Percentiles rank a stretch among this genome's conserved stretches.
Evolutionary conservation across 2,113 vertebrate species (phyloP).

Genomic region (Melanostigma gelatinosum): DNA sequence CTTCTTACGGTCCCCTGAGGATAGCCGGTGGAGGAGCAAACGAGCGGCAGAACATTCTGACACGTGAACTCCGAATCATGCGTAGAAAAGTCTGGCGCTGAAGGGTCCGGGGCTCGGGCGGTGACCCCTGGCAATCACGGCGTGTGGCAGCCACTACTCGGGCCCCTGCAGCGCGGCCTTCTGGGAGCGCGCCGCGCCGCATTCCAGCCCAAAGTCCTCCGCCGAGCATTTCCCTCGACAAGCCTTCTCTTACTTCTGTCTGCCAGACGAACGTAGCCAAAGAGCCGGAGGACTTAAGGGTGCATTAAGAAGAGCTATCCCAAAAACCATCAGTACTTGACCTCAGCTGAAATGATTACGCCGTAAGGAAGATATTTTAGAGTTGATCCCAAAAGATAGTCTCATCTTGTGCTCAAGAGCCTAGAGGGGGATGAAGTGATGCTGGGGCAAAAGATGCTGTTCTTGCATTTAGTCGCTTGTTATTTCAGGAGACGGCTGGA

Average conservation of each 20-base stretch:
- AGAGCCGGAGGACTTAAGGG: constrained; percentile 76
- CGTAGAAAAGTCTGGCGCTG: constrained; percentile 41
- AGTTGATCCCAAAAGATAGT: constrained; percentile 73
- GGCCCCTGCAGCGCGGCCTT: constrained; percentile 62
- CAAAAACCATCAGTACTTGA: constrained; percentile 77
- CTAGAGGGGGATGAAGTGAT: constrained; percentile 62
- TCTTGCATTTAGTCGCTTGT: constrained; percentile 56
- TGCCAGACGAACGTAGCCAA: constrained; percentile 71
- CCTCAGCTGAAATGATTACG: constrained; percentile 74
- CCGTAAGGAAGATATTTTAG: constrained; percentile 72
- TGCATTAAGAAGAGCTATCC: constrained; percentile 74
- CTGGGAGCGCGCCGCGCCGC: constrained; percentile 62
- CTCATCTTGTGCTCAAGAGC: constrained; percentile 73
- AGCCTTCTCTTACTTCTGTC: constrained; percentile 68
- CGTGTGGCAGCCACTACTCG: constrained; percentile 77
- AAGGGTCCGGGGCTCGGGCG: constrained; percentile 60
- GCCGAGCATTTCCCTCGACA: constrained; percentile 69
- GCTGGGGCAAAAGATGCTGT: constrained; percentile 58
- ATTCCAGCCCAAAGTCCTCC: constrained; percentile 75
- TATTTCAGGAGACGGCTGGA: constrained; percentile 37
- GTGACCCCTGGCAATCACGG: constrained; percentile 77
- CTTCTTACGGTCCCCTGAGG: constrained; percentile 47
- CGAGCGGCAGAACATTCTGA: constrained; percentile 59
- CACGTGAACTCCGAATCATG: constrained; percentile 71
- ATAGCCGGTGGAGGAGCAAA: constrained; percentile 28